These are phyloP conservation scores for Drosophila borborema DNA, from an alignment of 2,888 invertebrate species.

Conservation along the genomic window DNA sequence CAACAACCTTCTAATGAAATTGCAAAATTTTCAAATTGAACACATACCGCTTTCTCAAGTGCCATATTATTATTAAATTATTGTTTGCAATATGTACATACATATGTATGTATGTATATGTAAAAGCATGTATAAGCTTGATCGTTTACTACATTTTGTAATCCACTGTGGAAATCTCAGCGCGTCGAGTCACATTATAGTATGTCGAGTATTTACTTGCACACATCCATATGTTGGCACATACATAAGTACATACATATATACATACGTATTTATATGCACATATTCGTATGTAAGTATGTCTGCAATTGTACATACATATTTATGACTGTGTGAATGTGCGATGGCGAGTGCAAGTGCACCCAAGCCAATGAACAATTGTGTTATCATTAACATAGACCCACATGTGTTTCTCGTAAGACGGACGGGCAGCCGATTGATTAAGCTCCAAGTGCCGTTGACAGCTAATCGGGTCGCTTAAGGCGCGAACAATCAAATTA, in stretches of 20 bases:
- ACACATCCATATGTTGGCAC: too few species aligned
- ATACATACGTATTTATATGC: background rate
- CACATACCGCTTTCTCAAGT: background rate
- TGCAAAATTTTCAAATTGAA: background rate
- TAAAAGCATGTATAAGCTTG: background rate
- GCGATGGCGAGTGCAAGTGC: conserved; percentile 62
- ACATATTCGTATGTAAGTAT: too few species aligned
- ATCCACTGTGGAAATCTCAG: background rate
- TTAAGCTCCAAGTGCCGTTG: conserved; percentile 60
- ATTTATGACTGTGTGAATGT: background rate
- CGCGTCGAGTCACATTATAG: background rate
- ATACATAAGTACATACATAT: background rate
- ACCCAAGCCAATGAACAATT: conserved; percentile 65
- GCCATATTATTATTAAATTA: background rate
- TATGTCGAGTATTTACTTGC: background rate
- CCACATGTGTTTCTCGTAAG: conserved; percentile 29
- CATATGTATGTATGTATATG: background rate
- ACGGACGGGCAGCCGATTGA: conserved; percentile 29
- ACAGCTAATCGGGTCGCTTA: conserved; percentile 66
- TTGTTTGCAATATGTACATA: background rate
- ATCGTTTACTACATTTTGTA: background rate
- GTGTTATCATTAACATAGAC: conserved; percentile 52
- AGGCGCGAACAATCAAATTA: conserved; percentile 51
- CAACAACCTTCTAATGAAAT: conserved; percentile 2
- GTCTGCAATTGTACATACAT: background rate